Evolutionary conservation across 2,797 vertebrate genomes (phyloP).

Genomic region (Bradypodion ventrale): DNA sequence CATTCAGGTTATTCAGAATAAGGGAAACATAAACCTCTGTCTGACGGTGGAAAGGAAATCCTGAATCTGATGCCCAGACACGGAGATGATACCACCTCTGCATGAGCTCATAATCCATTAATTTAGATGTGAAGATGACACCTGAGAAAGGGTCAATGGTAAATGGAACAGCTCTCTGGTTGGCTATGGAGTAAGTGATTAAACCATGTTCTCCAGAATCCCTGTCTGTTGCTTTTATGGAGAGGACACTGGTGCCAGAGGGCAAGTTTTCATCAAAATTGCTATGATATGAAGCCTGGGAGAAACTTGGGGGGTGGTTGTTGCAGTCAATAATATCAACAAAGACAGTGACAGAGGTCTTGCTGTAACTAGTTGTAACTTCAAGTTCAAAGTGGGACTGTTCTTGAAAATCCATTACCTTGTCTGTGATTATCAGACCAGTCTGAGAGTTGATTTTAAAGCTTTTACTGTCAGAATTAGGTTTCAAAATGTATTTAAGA

Average conservation of each 20-base stretch:
- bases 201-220: slow-evolving; percentile 86
- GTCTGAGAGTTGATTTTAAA: slow-evolving; percentile 88
- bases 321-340: slow-evolving; percentile 89
- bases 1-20: slow-evolving; percentile 90
- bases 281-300: slow-evolving; percentile 79
- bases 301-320: slow-evolving; percentile 88
- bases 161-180: slow-evolving; percentile 82
- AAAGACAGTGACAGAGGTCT: slow-evolving; percentile 77
- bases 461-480: slow-evolving; percentile 75
- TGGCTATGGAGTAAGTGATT: slow-evolving; percentile 87
- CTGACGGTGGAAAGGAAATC: slow-evolving; percentile 88
- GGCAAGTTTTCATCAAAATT: slow-evolving; percentile 88
- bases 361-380: slow-evolving; percentile 77
- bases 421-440: slow-evolving; percentile 86
- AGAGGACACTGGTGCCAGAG: slow-evolving; percentile 86
- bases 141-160: slow-evolving; percentile 88
- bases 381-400: slow-evolving; percentile 86
- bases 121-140: slow-evolving; percentile 84
- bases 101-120: slow-evolving; percentile 95
- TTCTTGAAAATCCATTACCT: slow-evolving; percentile 81
- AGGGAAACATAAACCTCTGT: slow-evolving; percentile 87
- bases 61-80: slow-evolving; percentile 93
- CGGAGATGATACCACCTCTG: slow-evolving; percentile 87
- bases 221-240: slow-evolving; percentile 83
- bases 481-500: slow-evolving; percentile 84